Evolutionary conservation across 2,888 invertebrate species (phyloP).

Genomic region (Lithosia quadra): DNA sequence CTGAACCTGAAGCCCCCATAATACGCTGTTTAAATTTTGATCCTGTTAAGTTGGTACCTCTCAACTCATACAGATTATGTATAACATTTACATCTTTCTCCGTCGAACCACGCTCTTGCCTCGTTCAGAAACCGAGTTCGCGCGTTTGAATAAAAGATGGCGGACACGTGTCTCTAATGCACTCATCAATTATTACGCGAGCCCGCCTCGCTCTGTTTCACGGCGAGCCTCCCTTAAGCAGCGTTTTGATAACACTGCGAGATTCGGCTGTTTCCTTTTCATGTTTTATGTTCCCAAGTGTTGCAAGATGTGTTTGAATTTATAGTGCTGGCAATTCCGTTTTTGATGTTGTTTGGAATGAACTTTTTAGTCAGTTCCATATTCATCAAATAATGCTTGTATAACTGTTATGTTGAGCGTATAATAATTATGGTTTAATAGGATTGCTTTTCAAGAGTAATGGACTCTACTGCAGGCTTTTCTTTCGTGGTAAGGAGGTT

Average conservation of each 20-base stretch:
- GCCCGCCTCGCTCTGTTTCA: conserved; percentile 46
- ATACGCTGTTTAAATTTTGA: not conserved
- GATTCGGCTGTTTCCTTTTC: conserved; percentile 51
- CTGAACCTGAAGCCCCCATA: not conserved
- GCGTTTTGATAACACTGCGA: conserved; percentile 58
- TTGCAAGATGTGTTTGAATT: conserved; percentile 24
- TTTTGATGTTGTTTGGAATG: conserved; percentile 12
- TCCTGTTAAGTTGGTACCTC: conserved; percentile 15
- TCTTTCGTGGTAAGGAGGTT: too few species aligned
- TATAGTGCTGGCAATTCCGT: conserved; percentile 31
- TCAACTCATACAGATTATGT: conserved; percentile 63
- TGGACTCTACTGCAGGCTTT: too few species aligned
- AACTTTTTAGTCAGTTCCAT: not conserved
- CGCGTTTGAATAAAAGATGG: conserved; percentile 78
- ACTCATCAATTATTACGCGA: conserved; percentile 82
- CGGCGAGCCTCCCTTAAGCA: conserved; percentile 49
- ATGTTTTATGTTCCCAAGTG: conserved; percentile 50
- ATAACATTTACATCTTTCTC: conserved; percentile 47
- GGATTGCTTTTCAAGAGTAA: not conserved
- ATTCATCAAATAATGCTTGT: not conserved
- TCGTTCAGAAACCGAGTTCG: conserved; percentile 50
- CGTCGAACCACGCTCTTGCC: conserved; percentile 27
- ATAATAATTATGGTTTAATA: not conserved
- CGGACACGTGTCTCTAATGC: conserved; percentile 83
- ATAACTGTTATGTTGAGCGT: not conserved